phyloP scores from a whole-genome alignment of 2,888 invertebrate species.

The Macrophya annulata region DNA sequence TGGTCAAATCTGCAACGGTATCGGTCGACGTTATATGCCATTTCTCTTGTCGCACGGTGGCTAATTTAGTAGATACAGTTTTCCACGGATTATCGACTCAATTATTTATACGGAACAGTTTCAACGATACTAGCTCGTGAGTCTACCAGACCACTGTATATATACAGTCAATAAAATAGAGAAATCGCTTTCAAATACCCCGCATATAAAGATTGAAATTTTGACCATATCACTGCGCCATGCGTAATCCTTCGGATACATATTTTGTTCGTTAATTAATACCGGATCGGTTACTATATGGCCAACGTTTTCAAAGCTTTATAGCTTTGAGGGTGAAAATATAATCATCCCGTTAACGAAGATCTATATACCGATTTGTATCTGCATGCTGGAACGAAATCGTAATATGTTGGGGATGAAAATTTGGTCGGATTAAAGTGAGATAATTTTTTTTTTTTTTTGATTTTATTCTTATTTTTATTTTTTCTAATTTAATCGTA shows the following conservation, averaged over 20 bases:
- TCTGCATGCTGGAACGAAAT: background rate
- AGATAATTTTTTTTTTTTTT: background rate
- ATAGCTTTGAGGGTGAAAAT: background rate
- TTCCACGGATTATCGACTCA: conserved; percentile 52
- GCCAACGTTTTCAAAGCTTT: background rate
- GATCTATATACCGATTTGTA: background rate
- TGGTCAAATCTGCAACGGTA: conserved; percentile 36
- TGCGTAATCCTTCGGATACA: conserved; percentile 4
- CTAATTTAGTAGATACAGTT: conserved; percentile 41
- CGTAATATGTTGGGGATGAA: background rate
- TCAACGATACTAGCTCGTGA: background rate
- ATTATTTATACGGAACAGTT: conserved; percentile 40
- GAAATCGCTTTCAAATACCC: conserved; percentile 13
- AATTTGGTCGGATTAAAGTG: background rate
- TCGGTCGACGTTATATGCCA: conserved; percentile 35
- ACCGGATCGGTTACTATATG: background rate
- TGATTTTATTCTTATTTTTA: too few relatives aligned
- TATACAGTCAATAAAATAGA: background rate
- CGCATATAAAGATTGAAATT: conserved; percentile 40
- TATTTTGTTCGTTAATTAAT: conserved; percentile 13
- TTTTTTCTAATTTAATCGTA: background rate
- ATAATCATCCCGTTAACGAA: conserved; percentile 7
- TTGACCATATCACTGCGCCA: conserved; percentile 18
- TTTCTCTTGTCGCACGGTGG: background rate
- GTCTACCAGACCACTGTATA: background rate